Conservation (phyloP, 2,113 vertebrate species). For the Rutilus rutilus region DNA sequence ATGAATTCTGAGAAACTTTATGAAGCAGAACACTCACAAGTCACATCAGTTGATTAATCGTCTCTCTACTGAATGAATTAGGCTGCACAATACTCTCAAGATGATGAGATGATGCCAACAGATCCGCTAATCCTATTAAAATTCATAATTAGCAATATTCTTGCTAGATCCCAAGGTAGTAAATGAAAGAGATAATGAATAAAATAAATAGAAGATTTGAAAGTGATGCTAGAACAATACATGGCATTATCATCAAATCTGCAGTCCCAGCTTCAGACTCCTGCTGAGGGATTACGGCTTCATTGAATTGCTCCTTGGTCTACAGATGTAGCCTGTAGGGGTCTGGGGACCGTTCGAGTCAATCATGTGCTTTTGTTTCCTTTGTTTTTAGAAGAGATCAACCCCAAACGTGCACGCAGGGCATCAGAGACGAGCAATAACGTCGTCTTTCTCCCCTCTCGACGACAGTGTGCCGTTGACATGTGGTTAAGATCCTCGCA, state of each 20-base stretch:
- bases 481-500: background rate
- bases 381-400: conserved; percentile 9
- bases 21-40: conserved; percentile 54
- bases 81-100: conserved; percentile 61
- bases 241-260: conserved; percentile 61
- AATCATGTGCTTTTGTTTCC: conserved; percentile 53
- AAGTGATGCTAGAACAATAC: conserved; percentile 64
- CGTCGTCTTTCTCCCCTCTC: background rate
- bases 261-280: conserved; percentile 30
- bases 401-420: conserved; percentile 21
- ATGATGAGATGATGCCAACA: conserved; percentile 60
- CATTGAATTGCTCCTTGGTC: background rate
- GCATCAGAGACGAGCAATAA: conserved; percentile 4
- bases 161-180: conserved; percentile 56
- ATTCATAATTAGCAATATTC: conserved; percentile 67
- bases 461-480: background rate
- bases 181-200: conserved; percentile 46
- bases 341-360: conserved; percentile 1
- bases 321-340: background rate
- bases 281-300: conserved; percentile 52
- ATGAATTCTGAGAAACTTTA: conserved; percentile 24
- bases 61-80: conserved; percentile 65
- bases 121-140: conserved; percentile 73
- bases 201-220: conserved; percentile 55
- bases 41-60: conserved; percentile 61